Conservation (phyloP, 1,140 invertebrate species). For the Drosophila santomea region DNA sequence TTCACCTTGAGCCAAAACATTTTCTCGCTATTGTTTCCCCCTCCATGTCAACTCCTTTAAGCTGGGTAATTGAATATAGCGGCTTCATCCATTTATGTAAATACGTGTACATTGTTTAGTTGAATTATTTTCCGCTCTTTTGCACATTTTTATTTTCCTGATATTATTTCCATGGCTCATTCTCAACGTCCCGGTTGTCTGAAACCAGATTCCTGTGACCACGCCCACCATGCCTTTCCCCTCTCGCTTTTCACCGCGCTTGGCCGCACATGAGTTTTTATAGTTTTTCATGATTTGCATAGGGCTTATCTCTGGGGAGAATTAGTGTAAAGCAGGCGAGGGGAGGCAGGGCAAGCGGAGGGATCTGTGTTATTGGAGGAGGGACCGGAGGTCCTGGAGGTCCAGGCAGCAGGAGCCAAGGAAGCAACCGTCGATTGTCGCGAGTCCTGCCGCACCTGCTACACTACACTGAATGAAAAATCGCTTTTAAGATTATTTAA, state of each 20-base stretch:
- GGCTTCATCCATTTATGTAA: constrained; percentile 79
- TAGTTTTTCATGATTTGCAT: constrained; percentile 83
- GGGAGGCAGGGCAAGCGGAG: constrained; percentile 11
- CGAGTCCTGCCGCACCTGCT: constrained; percentile 64
- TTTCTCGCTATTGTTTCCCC: constrained; percentile 20
- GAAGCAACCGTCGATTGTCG: constrained; percentile 69
- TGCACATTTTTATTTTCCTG: constrained; percentile 80
- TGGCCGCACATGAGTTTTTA: constrained; percentile 76
- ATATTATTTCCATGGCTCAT: constrained; percentile 69
- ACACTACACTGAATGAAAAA: constrained; percentile 10
- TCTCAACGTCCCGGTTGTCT: constrained; percentile 22
- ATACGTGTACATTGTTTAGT: constrained; percentile 83
- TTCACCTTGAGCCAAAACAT: constrained; percentile 40
- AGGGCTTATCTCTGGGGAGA: constrained; percentile 76
- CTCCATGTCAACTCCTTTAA: constrained; percentile 8
- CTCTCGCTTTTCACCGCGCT: constrained; percentile 27
- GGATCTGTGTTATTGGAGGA: not conserved
- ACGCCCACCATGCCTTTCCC: not conserved
- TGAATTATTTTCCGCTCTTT: constrained; percentile 80
- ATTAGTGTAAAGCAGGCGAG: constrained; percentile 48
- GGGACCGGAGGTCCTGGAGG: constrained; percentile 5
- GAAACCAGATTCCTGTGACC: constrained; percentile 33
- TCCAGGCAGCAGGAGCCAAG: constrained; percentile 30
- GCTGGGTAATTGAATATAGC: constrained; percentile 73
- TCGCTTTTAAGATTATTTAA: not conserved